Base-by-base conservation (phyloP, 2,888 invertebrate species). In the Gymnoscelis rufifasciata region DNA sequence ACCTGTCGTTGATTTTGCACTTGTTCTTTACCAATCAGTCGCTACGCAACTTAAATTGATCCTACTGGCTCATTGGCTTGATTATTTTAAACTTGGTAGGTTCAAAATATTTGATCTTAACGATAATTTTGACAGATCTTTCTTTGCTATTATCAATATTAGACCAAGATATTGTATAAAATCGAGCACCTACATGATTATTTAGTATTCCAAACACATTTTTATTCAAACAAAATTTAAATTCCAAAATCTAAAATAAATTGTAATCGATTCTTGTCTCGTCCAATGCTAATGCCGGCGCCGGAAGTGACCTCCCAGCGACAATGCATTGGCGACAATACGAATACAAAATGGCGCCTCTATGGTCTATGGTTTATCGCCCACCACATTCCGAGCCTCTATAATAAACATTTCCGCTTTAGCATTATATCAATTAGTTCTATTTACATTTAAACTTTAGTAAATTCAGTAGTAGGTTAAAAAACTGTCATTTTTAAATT, bases 211-310 rank as follows among this genome's bases (percentile, higher is more conserved):
- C 33, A 44, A 27, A 35, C 37, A 39, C 40, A 47, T 47, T 41
- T 36, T 31, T 39, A 51, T 53, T 51, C 35, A 54, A 35, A 19
- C 41, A 43, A 52, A 19, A 3, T 19, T 19, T 19, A 19, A 19
- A 49, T 51, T 54, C 54, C 41, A 41, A 48, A 55, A 54, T 49
- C 50, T 43, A 55, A 59, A 59, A 65, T 66, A 59, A 52, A 68
- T 71, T 67, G 53, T 62, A 68, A 79, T 80, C 63, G 71, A 86
- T 86, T 80, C 86, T 59, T 46, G 69, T 69, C 81, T 77, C 83
- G 87, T 83, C 59, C 66, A 68, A 86, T 84, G 83, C 77, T 83
- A 84, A 87, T 86, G 83, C 73, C 77, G 87, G 87, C 88, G 88
- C 88, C 87, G 87, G 87, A 86, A 77, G 71, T 64, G 74, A 86